Percentiles rank a stretch among this genome's conserved stretches.
Evolutionary conservation across 2,797 vertebrate species (phyloP).

Genomic region (Sebastes iracundus): DNA sequence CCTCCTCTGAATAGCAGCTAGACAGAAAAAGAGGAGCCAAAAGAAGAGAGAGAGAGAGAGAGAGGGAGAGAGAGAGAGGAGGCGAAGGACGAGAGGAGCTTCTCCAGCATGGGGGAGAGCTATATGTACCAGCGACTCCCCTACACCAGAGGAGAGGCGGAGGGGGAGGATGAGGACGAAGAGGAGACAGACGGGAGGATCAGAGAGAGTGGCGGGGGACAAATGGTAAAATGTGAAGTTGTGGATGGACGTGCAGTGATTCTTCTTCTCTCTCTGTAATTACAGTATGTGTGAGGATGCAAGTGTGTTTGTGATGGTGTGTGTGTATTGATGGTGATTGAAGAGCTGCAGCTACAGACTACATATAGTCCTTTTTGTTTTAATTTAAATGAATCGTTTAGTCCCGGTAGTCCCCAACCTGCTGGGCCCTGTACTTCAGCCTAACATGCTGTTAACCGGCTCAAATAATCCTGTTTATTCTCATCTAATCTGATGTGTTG

Average conservation of each 20-base stretch:
- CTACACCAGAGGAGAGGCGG: conserved; percentile 70
- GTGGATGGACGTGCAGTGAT: conserved; percentile 24
- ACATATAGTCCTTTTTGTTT: neutral
- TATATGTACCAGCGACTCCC: conserved; percentile 79
- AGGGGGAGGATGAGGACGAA: conserved; percentile 63
- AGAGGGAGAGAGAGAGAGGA: neutral
- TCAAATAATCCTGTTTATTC: neutral
- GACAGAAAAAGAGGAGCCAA: conserved; percentile 12
- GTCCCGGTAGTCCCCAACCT: neutral
- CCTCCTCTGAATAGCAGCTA: conserved; percentile 52
- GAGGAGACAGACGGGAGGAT: conserved; percentile 59
- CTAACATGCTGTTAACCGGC: neutral
- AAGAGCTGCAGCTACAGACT: neutral
- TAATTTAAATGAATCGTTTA: neutral
- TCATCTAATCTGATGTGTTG: neutral
- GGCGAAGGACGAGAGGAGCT: conserved; percentile 48
- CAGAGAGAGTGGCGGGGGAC: conserved; percentile 51
- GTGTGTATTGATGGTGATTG: neutral
- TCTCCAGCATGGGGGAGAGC: conserved; percentile 74
- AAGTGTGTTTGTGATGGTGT: neutral
- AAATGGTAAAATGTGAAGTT: conserved; percentile 69
- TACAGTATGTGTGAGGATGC: neutral
- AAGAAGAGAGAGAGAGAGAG: neutral
- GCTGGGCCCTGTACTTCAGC: neutral
- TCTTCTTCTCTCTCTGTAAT: neutral